Evolutionary conservation across 2,797 vertebrate species (phyloP).

Genomic region (Schizopygopsis pylzovi): DNA sequence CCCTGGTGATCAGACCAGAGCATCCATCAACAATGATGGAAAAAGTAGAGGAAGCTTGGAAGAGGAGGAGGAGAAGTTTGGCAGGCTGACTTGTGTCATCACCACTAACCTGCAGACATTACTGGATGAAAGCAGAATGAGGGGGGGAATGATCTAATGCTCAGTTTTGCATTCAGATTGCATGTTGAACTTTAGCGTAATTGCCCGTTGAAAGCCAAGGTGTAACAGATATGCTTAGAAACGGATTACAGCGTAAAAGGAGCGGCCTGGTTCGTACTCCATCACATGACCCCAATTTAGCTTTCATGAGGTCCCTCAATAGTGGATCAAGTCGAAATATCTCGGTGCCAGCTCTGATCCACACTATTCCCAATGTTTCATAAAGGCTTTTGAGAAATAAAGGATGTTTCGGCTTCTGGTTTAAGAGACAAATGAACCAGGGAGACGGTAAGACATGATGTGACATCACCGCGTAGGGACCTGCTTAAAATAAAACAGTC

Average conservation of each 20-base stretch:
- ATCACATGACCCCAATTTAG: slow-evolving; percentile 28
- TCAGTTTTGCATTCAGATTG: slow-evolving; percentile 13
- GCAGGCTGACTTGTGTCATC: not conserved
- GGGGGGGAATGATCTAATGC: not conserved
- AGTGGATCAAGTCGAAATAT: not conserved
- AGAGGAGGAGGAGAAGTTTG: slow-evolving; percentile 7
- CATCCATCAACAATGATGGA: slow-evolving; percentile 26
- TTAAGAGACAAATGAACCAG: slow-evolving; percentile 18
- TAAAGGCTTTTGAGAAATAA: not conserved
- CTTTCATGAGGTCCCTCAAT: slow-evolving; percentile 22
- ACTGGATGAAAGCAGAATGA: slow-evolving; percentile 16
- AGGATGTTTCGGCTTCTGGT: not conserved
- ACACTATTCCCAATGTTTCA: not conserved
- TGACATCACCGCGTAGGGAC: not conserved
- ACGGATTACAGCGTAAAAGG: slow-evolving; percentile 4
- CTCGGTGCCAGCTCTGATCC: not conserved
- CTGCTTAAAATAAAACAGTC: slow-evolving; percentile 30
- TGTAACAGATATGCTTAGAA: slow-evolving; percentile 32
- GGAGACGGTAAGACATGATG: not conserved
- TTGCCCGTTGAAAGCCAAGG: slow-evolving; percentile 5
- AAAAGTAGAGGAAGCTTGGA: slow-evolving; percentile 9
- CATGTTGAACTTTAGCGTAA: slow-evolving; percentile 35
- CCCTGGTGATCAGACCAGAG: slow-evolving; percentile 41
- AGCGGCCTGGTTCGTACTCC: not conserved
- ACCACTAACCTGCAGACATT: slow-evolving; percentile 17